These are phyloP conservation scores for Glyphotaelius pellucidus DNA, from an alignment of 2,888 invertebrate species.

Conservation along the genomic window DNA sequence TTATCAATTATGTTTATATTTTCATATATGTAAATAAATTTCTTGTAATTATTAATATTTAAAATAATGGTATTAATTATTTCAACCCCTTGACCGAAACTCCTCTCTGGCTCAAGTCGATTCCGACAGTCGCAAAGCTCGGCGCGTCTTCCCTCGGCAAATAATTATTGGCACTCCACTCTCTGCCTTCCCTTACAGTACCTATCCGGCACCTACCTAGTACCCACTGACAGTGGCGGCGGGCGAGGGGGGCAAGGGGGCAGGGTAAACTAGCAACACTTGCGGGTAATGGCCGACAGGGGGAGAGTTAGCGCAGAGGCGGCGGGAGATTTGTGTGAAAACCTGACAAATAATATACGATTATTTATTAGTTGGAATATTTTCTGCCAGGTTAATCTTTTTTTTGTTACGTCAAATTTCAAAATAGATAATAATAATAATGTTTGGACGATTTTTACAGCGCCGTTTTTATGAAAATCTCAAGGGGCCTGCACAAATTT, in stretches of 20 bases:
- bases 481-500: too few species aligned
- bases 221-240: not conserved
- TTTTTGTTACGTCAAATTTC: too few species aligned
- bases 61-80: too few species aligned
- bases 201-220: not conserved
- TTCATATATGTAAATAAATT: too few species aligned
- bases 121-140: not conserved
- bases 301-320: not conserved
- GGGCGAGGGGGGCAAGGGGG: not conserved
- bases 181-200: not conserved
- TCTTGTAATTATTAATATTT: too few species aligned
- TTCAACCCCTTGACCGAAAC: not conserved
- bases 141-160: not conserved
- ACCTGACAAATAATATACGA: not conserved
- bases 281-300: slow-evolving; percentile 54
- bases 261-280: slow-evolving; percentile 54
- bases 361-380: not conserved
- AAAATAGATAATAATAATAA: too few species aligned
- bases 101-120: not conserved
- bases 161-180: not conserved
- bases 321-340: not conserved
- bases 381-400: too few species aligned
- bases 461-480: too few species aligned
- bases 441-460: too few species aligned
- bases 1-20: too few species aligned